Percentiles rank a stretch among this genome's conserved stretches.
Conservation (phyloP, 2,113 vertebrate species). For the Coreoperca whiteheadi region DNA sequence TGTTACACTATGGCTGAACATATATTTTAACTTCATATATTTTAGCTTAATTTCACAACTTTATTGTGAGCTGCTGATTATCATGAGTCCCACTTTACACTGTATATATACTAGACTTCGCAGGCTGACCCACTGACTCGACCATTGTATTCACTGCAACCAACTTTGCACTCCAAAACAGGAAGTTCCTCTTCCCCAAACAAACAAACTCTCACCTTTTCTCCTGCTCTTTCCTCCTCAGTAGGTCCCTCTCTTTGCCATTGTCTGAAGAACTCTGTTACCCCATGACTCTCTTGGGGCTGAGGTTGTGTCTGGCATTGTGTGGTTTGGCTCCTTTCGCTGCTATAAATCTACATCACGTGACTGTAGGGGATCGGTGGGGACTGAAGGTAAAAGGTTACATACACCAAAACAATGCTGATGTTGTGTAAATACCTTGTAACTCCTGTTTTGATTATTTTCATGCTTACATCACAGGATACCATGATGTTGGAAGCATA, state of each 20-base stretch:
- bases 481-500: neutral
- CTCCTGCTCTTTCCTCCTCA: neutral
- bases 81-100: neutral
- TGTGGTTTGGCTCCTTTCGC: slow-evolving; percentile 15
- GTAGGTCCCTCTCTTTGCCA: slow-evolving; percentile 3
- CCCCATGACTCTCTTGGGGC: neutral
- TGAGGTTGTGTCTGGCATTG: neutral
- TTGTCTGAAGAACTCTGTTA: slow-evolving; percentile 16
- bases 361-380: slow-evolving; percentile 1
- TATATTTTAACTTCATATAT: neutral
- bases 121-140: neutral
- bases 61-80: neutral
- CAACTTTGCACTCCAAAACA: slow-evolving; percentile 17
- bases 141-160: neutral
- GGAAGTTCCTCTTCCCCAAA: slow-evolving; percentile 49
- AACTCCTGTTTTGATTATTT: neutral
- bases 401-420: neutral
- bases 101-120: neutral
- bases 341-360: neutral
- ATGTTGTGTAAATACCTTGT: neutral
- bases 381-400: neutral
- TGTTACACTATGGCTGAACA: neutral
- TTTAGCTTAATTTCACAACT: too few species aligned
- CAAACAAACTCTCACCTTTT: slow-evolving; percentile 39
- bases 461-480: neutral